Percentiles rank a stretch among this genome's conserved stretches.
phyloP scores from a whole-genome alignment of 2,113 vertebrate genomes.

The Stercorarius parasiticus region DNA sequence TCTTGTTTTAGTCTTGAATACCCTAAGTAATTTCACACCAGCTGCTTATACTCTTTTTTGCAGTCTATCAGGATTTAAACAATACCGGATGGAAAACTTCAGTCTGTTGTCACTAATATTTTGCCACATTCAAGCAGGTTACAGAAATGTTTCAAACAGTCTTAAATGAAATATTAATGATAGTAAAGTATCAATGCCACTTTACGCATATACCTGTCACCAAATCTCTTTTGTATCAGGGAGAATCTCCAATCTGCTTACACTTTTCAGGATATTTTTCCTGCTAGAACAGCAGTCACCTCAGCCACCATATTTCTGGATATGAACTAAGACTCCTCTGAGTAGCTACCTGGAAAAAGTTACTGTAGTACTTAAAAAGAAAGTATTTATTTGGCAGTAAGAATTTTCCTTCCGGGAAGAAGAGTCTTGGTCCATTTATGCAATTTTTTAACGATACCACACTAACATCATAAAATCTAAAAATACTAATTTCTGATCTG shows the following conservation, averaged over 20 bases:
- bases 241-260: not conserved
- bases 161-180: not conserved
- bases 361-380: not conserved
- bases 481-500: not conserved
- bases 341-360: not conserved
- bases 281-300: not conserved
- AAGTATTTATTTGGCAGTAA: not conserved
- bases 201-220: not conserved
- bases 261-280: not conserved
- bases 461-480: not conserved
- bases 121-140: not conserved
- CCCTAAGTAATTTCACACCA: not conserved
- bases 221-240: not conserved
- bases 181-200: not conserved
- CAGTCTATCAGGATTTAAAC: not conserved
- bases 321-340: not conserved
- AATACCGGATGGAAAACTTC: not conserved
- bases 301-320: not conserved
- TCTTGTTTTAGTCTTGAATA: not conserved
- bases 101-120: not conserved
- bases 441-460: not conserved
- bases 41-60: not conserved
- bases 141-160: not conserved
- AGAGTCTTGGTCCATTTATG: not conserved
- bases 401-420: not conserved